A percentile compares a stretch with the other conserved stretches of the same genome.
Evolutionary conservation across 2,888 invertebrate genomes (phyloP).

Genomic region (Chaetogeoica ovagalla): DNA sequence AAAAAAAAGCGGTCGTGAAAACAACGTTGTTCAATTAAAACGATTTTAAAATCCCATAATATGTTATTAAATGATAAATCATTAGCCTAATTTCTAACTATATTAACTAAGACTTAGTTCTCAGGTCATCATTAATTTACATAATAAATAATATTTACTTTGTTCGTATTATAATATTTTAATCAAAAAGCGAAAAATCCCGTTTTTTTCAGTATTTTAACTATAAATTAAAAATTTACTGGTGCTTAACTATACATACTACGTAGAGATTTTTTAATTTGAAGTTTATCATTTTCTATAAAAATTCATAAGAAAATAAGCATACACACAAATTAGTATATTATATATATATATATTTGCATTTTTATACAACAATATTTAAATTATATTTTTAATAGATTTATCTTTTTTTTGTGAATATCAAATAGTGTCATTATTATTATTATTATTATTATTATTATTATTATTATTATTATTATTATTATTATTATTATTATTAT

Average conservation of each 20-base stretch:
- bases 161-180: neutral
- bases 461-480: neutral
- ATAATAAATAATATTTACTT: neutral
- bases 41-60: conserved; percentile 1
- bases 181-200: neutral
- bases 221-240: conserved; percentile 15
- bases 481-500: neutral
- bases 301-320: too few relatives aligned
- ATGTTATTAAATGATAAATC: neutral
- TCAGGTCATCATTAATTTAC: neutral
- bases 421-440: neutral
- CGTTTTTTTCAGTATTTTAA: neutral
- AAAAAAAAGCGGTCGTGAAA: neutral
- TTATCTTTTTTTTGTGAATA: neutral
- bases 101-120: neutral
- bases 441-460: conserved; percentile 1
- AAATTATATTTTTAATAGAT: neutral
- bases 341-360: too few relatives aligned
- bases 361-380: neutral
- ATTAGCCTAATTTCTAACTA: conserved; percentile 3
- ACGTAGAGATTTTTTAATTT: neutral
- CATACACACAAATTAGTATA: too few relatives aligned
- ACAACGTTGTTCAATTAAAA: neutral
- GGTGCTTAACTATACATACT: neutral
- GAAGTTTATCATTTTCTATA: too few relatives aligned